Evolutionary conservation across 2,113 vertebrate species (phyloP).

Genomic region (Mustela lutreola): DNA sequence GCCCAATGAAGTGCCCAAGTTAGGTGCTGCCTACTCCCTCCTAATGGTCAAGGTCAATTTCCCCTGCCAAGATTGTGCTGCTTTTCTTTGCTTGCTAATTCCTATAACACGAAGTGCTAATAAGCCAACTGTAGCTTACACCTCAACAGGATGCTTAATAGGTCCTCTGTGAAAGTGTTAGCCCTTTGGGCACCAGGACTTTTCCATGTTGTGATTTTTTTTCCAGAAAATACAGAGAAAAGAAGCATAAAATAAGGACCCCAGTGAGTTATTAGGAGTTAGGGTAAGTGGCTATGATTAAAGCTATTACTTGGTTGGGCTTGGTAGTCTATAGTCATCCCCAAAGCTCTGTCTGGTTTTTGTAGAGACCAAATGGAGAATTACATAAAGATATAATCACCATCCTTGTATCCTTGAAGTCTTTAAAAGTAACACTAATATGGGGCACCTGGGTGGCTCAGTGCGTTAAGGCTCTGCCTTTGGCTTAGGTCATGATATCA

Average conservation of each 20-base stretch:
- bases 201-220: not conserved
- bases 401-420: not conserved
- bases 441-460: too few species aligned
- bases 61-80: not conserved
- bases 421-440: not conserved
- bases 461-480: too few species aligned
- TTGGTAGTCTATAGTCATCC: not conserved
- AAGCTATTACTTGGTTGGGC: not conserved
- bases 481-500: too few species aligned
- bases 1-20: not conserved
- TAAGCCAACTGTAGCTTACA: not conserved
- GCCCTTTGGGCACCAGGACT: not conserved
- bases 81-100: not conserved
- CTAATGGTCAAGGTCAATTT: not conserved
- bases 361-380: not conserved
- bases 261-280: not conserved
- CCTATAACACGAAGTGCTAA: not conserved
- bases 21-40: not conserved
- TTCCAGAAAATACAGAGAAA: not conserved
- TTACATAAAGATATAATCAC: slow-evolving; percentile 3
- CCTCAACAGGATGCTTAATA: not conserved
- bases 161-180: not conserved
- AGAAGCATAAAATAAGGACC: not conserved
- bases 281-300: not conserved
- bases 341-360: not conserved